Evolutionary conservation across 2,888 invertebrate species (phyloP).

Genomic region (Tachina fera): DNA sequence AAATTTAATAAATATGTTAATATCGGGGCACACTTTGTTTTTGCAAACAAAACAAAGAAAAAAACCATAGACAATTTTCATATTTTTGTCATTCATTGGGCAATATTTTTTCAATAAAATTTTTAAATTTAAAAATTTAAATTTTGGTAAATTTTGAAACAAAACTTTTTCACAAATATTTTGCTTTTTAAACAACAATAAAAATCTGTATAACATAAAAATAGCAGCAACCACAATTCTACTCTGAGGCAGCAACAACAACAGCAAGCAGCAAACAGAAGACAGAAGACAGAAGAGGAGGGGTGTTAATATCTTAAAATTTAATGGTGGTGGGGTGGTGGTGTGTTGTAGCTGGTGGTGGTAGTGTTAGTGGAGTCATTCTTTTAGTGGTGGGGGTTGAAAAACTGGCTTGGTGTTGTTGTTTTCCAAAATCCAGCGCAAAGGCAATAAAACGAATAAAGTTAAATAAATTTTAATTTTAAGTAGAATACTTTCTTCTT

Average conservation of each 20-base stretch:
- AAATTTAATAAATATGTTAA: conserved; percentile 42
- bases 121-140: too few relatives aligned
- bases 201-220: conserved; percentile 59
- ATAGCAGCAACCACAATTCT: conserved; percentile 59
- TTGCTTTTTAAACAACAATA: conserved; percentile 19
- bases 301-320: conserved; percentile 40
- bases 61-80: conserved; percentile 25
- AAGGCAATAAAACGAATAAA: conserved; percentile 13
- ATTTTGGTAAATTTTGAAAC: neutral
- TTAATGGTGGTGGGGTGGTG: conserved; percentile 20
- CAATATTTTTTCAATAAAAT: conserved; percentile 11
- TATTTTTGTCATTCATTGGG: neutral
- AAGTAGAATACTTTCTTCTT: conserved; percentile 16
- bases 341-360: neutral
- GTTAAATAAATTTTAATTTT: conserved; percentile 48
- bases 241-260: conserved; percentile 14
- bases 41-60: neutral
- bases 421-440: conserved; percentile 14
- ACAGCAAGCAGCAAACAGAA: too few relatives aligned
- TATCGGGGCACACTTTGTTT: neutral
- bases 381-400: conserved; percentile 1
- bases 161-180: conserved; percentile 10
- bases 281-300: neutral
- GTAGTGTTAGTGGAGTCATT: neutral
- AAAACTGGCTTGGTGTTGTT: conserved; percentile 9